These are phyloP conservation scores for Mythimna loreyi DNA, from an alignment of 2,888 invertebrate species.

Conservation along the genomic window DNA sequence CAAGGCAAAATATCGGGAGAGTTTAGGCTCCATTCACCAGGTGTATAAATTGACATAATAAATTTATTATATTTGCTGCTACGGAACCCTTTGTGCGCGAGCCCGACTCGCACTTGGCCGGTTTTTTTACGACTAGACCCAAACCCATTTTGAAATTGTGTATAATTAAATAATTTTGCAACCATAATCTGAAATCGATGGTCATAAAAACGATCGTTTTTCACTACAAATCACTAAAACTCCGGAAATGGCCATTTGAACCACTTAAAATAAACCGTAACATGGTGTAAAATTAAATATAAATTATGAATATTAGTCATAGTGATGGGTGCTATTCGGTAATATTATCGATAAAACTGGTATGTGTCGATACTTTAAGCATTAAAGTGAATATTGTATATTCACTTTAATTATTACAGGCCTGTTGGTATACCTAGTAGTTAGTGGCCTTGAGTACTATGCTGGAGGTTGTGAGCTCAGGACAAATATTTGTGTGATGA, in stretches of 20 bases:
- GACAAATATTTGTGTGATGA: no score
- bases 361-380: not conserved
- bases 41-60: no score
- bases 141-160: slow-evolving; percentile 36
- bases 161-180: slow-evolving; percentile 65
- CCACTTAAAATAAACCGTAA: slow-evolving; percentile 67
- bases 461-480: no score
- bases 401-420: no score
- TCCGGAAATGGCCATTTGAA: slow-evolving; percentile 67
- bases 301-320: slow-evolving; percentile 59
- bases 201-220: slow-evolving; percentile 60
- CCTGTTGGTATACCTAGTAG: not conserved
- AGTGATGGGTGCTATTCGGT: slow-evolving; percentile 55
- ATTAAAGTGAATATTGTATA: no score
- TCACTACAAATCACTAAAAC: slow-evolving; percentile 54
- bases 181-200: slow-evolving; percentile 56
- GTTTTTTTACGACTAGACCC: slow-evolving; percentile 34
- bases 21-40: no score
- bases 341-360: slow-evolving; percentile 21
- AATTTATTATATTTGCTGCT: no score
- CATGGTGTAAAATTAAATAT: slow-evolving; percentile 69
- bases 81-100: no score
- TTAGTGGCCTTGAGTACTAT: no score
- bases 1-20: no score
- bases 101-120: no score